A percentile compares a stretch with the other conserved stretches of the same genome.
Evolutionary conservation across 2,113 vertebrate genomes (phyloP).

Genomic region (Gymnorhina tibicen): DNA sequence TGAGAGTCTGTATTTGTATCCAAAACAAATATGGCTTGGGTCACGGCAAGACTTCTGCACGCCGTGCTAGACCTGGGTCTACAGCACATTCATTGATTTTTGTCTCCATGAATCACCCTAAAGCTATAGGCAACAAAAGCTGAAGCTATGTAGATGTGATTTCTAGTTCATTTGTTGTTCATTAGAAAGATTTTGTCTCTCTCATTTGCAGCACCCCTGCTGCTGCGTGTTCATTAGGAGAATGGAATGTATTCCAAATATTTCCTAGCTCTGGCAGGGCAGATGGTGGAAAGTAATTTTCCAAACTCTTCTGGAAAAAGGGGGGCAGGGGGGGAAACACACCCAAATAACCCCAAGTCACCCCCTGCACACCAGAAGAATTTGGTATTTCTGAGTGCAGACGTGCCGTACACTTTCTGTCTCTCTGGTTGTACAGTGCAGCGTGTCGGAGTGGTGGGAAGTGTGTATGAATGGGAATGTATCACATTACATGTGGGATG

Average conservation of each 20-base stretch:
- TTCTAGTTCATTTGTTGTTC: constrained; percentile 68
- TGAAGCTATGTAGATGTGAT: constrained; percentile 55
- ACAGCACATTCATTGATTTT: constrained; percentile 43
- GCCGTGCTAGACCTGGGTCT: constrained; percentile 7
- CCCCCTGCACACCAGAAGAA: neutral
- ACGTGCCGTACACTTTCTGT: neutral
- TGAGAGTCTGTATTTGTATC: constrained; percentile 46
- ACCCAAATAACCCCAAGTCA: constrained; percentile 6
- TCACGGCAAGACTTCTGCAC: constrained; percentile 3
- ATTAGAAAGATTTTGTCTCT: constrained; percentile 67
- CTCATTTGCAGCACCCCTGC: constrained; percentile 43
- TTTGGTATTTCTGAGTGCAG: neutral
- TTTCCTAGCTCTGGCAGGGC: constrained; percentile 50
- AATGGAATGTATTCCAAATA: constrained; percentile 70
- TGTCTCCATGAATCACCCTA: constrained; percentile 53
- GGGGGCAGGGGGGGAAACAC: neutral
- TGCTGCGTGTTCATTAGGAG: constrained; percentile 50
- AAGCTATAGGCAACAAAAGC: constrained; percentile 62
- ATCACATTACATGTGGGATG: constrained; percentile 46
- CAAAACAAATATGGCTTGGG: constrained; percentile 56
- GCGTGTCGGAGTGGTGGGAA: constrained; percentile 28
- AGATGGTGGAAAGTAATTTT: constrained; percentile 67
- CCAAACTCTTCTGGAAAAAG: constrained; percentile 51
- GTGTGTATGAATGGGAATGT: constrained; percentile 48
- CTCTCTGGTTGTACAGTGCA: constrained; percentile 9